Conservation (phyloP, 2,888 invertebrate genomes). For the Epirrhoe tristata region DNA sequence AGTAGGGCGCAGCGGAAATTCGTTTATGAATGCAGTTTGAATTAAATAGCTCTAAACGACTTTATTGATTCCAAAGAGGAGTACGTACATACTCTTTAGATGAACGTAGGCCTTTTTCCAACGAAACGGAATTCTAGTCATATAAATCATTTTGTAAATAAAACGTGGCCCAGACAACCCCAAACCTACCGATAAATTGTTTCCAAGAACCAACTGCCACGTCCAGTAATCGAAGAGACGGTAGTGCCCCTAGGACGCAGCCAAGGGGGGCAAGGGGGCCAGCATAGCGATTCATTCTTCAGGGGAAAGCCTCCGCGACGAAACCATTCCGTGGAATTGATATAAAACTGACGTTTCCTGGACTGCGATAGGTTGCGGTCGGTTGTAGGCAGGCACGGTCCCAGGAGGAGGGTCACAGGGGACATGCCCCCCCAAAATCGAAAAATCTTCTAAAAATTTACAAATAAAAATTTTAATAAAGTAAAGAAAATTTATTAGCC, state of each 20-base stretch:
- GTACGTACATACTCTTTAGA: neutral
- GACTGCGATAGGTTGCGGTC: too few species aligned
- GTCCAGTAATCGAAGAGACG: constrained; percentile 10
- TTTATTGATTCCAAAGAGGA: constrained; percentile 14
- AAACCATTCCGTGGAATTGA: too few species aligned
- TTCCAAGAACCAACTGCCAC: constrained; percentile 19
- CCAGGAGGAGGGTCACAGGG: too few species aligned
- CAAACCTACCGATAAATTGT: constrained; percentile 8
- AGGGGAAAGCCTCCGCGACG: too few species aligned
- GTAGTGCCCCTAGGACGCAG: neutral
- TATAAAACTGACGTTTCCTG: too few species aligned
- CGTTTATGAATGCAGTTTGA: constrained; percentile 64
- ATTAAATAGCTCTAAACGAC: constrained; percentile 47
- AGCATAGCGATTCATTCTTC: too few species aligned
- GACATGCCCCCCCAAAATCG: too few species aligned
- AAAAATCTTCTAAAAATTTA: too few species aligned
- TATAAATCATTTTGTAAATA: neutral
- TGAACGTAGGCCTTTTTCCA: neutral
- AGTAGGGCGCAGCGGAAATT: constrained; percentile 58
- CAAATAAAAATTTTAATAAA: too few species aligned
- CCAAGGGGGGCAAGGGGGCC: neutral
- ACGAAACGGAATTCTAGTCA: too few species aligned
- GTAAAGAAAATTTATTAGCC: too few species aligned
- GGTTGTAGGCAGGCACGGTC: too few species aligned
- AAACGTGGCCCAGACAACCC: neutral